These are phyloP conservation scores for Abscondita cerata DNA, from an alignment of 2,888 invertebrate species.

Conservation along the genomic window DNA sequence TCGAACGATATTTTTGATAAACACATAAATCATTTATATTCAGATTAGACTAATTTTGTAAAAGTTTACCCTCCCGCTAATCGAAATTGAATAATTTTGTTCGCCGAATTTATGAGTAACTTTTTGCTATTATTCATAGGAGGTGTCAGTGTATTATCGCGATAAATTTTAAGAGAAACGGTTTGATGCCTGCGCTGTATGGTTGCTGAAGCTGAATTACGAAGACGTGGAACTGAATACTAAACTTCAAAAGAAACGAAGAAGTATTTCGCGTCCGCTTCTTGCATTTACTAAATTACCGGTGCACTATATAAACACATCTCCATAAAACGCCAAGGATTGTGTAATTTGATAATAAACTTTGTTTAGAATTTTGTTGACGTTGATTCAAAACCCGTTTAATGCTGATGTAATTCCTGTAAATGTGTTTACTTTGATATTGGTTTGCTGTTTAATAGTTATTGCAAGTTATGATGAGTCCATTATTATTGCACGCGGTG, in stretches of 20 bases:
- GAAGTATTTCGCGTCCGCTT: slow-evolving; percentile 19
- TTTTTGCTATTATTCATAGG: slow-evolving; percentile 46
- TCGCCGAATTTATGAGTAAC: slow-evolving; percentile 42
- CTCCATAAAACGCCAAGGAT: too few species aligned
- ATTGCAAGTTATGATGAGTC: too few species aligned
- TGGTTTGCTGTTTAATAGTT: too few species aligned
- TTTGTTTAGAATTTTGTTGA: too few species aligned
- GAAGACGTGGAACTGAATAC: slow-evolving; percentile 30
- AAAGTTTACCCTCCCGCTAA: slow-evolving; percentile 45
- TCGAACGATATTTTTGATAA: slow-evolving; percentile 20
- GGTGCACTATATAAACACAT: not conserved
- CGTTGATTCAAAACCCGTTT: too few species aligned
- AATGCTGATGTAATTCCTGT: too few species aligned
- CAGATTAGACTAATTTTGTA: slow-evolving; percentile 39
- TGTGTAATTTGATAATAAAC: too few species aligned
- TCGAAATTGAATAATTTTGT: slow-evolving; percentile 46
- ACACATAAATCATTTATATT: slow-evolving; percentile 44
- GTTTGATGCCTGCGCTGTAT: slow-evolving; percentile 38
- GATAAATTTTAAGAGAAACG: slow-evolving; percentile 45
- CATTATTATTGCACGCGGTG: too few species aligned
- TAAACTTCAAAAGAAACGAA: slow-evolving; percentile 13
- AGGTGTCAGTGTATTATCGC: slow-evolving; percentile 47
- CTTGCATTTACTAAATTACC: slow-evolving; percentile 17
- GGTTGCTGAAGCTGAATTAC: slow-evolving; percentile 37
- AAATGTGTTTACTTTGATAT: too few species aligned